Conservation (phyloP, 1,140 invertebrate species). For the Scaptomyza hsui region DNA sequence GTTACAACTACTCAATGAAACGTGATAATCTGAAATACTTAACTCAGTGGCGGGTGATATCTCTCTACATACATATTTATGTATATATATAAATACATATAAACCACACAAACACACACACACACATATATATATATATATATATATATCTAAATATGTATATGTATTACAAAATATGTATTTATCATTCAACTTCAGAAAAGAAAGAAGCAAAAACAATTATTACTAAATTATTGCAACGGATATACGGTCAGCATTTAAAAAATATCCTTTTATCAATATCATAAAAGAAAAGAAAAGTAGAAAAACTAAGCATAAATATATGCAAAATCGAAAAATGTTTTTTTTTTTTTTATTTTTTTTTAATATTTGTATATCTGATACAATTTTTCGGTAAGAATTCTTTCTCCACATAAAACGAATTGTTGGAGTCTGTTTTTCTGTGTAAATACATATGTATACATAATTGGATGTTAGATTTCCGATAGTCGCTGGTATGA, state of each 20-base stretch:
- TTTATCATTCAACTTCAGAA: constrained; percentile 33
- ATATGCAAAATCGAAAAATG: constrained; percentile 21
- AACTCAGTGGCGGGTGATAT: constrained; percentile 79
- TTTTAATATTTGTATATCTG: constrained; percentile 8
- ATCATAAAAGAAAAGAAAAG: constrained; percentile 11
- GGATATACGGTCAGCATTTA: constrained; percentile 35
- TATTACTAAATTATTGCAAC: constrained; percentile 40
- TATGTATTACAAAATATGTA: constrained; percentile 4
- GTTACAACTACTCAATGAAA: constrained; percentile 60
- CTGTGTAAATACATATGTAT: constrained; percentile 44
- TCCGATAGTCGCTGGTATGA: constrained; percentile 14
- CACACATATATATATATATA: constrained; percentile 19
- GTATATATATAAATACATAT: constrained; percentile 21
- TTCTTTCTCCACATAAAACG: constrained; percentile 9
- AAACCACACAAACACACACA: constrained; percentile 7
- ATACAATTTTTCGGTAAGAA: constrained; percentile 19
- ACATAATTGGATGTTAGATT: constrained; percentile 23
- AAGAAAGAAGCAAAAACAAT: constrained; percentile 6
- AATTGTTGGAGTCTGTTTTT: constrained; percentile 21
- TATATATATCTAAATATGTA: neutral
- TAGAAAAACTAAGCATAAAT: constrained; percentile 5
- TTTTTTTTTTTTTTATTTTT: neutral
- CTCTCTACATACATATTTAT: constrained; percentile 28
- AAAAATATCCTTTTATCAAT: constrained; percentile 32
- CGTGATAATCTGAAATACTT: constrained; percentile 77